phyloP scores from a whole-genome alignment of 1,140 invertebrate species.

The Calliopsis andreniformis region DNA sequence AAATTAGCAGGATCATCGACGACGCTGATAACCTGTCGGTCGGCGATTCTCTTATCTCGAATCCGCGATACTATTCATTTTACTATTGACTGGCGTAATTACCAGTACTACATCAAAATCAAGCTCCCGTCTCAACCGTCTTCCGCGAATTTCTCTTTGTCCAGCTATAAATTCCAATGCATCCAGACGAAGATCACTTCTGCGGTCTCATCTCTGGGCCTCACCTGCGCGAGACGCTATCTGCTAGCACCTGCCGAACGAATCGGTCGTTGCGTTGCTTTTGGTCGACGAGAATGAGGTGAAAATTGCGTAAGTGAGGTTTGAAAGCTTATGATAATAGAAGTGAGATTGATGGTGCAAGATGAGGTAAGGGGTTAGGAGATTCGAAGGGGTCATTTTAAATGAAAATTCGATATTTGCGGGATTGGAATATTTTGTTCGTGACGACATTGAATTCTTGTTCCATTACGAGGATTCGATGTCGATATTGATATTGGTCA shows the following conservation, averaged over 20 bases:
- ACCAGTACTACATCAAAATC: slow-evolving; percentile 36
- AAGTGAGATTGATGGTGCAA: too few relatives aligned
- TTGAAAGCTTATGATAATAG: slow-evolving; percentile 13
- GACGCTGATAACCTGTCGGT: background rate
- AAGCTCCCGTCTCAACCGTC: background rate
- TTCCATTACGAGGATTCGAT: too few relatives aligned
- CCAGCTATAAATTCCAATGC: slow-evolving; percentile 13
- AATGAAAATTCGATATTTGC: too few relatives aligned
- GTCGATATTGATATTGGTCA: too few relatives aligned
- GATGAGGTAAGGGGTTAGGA: too few relatives aligned
- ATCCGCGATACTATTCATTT: background rate
- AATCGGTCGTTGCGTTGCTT: slow-evolving; percentile 26
- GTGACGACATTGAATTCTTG: too few relatives aligned
- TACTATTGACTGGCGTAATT: slow-evolving; percentile 14
- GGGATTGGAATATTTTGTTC: too few relatives aligned
- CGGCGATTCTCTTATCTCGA: background rate
- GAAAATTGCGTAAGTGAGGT: slow-evolving; percentile 20
- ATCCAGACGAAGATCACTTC: slow-evolving; percentile 29
- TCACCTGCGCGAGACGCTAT: slow-evolving; percentile 51
- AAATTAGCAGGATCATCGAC: slow-evolving; percentile 37
- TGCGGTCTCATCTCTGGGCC: slow-evolving; percentile 30
- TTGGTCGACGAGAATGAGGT: slow-evolving; percentile 6
- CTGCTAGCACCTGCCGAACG: slow-evolving; percentile 60
- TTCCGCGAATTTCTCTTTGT: slow-evolving; percentile 25
- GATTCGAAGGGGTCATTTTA: too few relatives aligned